Evolutionary conservation across 1,140 invertebrate genomes (phyloP), one percentile per base, ranked within the genome.

Genomic region (Drosophila melanica): DNA sequence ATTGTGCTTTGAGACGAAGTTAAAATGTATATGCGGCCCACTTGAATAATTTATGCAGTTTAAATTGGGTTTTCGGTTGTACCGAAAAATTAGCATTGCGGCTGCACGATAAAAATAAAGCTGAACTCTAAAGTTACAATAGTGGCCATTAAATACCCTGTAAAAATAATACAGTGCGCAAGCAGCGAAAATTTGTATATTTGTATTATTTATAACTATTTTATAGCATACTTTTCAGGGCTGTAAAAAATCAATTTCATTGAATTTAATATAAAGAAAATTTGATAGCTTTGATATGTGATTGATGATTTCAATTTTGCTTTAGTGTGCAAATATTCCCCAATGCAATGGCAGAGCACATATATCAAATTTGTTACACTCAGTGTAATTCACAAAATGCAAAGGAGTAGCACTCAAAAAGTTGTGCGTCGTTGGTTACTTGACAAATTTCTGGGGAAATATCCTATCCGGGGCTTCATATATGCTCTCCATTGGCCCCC

Each of bases 361-460:
- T 63, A 64, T 54, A 47, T 47, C 39, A 65, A 35, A 66, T 72
- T 66, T 66, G 47, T 35, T 72, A 58, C 23, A 47, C 60, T 66
- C 51, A 57, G 27, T 55, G 62, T 16, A 51, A 50, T 57, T 44
- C 35, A 47, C 33, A 67, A 58, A 30, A 64, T 9, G 27, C 48
- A 50, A 20, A 30, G 39, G 23, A 45, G 33, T 27, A 39, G 54
- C 68, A 60, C 64, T 73, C 65, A 54, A 54, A 70, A 75, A 60
- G 55, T 75, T 75, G 62, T 59, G 62, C 62, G 50, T 75, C 71
- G 68, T 60, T 66, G 62, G 73, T 66, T 54, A 62, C 68, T 75
- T 76, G 74, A 76, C 69, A 76, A 73, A 73, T 76, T 73, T 76
- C 69, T 72, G 47, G 63, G 54, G 69, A 67, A 72, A 67, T 72